Evolutionary conservation across 2,113 vertebrate genomes (phyloP).

Genomic region (Sigmodon hispidus): DNA sequence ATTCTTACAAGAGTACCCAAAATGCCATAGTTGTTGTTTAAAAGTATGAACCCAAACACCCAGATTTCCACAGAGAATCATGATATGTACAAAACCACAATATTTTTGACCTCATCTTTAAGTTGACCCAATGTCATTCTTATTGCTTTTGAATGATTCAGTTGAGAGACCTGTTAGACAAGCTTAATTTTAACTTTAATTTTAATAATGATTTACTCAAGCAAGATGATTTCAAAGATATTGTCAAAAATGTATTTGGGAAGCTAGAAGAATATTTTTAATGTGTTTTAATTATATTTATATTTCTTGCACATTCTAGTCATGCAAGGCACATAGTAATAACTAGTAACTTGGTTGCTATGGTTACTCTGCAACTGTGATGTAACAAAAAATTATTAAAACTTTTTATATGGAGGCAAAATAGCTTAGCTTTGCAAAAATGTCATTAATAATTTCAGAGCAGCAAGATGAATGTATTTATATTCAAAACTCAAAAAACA

Average conservation of each 20-base stretch:
- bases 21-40: neutral
- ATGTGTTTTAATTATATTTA: slow-evolving; percentile 45
- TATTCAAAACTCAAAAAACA: slow-evolving; percentile 76
- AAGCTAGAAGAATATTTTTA: slow-evolving; percentile 52
- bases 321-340: slow-evolving; percentile 36
- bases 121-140: neutral
- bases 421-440: slow-evolving; percentile 67
- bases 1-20: too few species aligned
- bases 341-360: slow-evolving; percentile 76
- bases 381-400: slow-evolving; percentile 76
- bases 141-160: slow-evolving; percentile 26
- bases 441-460: slow-evolving; percentile 70
- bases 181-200: slow-evolving; percentile 55
- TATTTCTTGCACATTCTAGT: slow-evolving; percentile 42
- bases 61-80: neutral
- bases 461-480: slow-evolving; percentile 68
- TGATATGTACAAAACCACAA: neutral
- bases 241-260: neutral
- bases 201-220: slow-evolving; percentile 42
- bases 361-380: slow-evolving; percentile 72
- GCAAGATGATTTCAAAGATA: neutral
- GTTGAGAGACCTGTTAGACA: neutral
- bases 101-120: neutral
- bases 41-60: neutral
- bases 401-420: slow-evolving; percentile 65